These are phyloP conservation scores for Petrocephalus microphthalmus DNA, from an alignment of 2,113 vertebrate species.

Conservation along the genomic window DNA sequence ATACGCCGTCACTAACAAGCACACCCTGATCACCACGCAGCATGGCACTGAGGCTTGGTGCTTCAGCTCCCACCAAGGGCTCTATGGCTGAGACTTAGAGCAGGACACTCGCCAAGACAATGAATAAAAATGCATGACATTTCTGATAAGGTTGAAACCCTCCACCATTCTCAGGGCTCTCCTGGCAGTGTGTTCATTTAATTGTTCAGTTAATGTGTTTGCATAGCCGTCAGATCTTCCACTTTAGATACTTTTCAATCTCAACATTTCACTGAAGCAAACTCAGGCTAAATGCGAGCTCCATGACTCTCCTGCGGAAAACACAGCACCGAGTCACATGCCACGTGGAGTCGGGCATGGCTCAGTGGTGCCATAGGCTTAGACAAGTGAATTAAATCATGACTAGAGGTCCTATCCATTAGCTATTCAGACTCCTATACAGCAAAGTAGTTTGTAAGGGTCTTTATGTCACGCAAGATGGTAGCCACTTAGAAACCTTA, in stretches of 20 bases:
- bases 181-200: not conserved
- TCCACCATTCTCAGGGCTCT: not conserved
- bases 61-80: not conserved
- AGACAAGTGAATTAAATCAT: not conserved
- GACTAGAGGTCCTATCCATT: not conserved
- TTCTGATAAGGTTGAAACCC: not conserved
- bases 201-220: not conserved
- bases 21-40: not conserved
- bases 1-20: not conserved
- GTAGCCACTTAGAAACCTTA: not conserved
- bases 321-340: not conserved
- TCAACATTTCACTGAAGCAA: not conserved
- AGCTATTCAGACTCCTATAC: not conserved
- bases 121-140: not conserved
- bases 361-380: not conserved
- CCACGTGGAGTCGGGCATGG: not conserved
- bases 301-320: not conserved
- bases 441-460: not conserved
- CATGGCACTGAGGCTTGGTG: not conserved
- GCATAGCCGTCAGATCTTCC: not conserved
- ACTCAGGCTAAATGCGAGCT: not conserved
- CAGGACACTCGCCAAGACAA: not conserved
- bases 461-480: not conserved
- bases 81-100: not conserved
- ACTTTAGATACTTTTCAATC: not conserved